phyloP scores from a whole-genome alignment of 2,113 vertebrate genomes.

The Hassar affinis region DNA sequence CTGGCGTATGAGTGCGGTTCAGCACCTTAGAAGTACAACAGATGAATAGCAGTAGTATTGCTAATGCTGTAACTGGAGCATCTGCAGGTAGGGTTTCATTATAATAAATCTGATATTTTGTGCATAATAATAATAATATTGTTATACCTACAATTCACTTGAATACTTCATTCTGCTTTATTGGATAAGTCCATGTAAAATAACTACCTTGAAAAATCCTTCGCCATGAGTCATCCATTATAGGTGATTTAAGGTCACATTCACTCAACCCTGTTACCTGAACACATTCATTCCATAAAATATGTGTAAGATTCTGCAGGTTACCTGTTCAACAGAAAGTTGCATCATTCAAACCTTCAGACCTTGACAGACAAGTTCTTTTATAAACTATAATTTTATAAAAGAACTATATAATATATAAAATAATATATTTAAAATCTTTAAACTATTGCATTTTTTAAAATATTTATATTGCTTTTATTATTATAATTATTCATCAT shows the following conservation, averaged over 20 bases:
- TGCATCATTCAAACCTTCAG: background rate
- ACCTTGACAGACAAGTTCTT: too few species aligned
- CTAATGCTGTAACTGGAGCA: background rate
- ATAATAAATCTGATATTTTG: background rate
- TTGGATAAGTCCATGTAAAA: background rate
- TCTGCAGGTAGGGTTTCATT: background rate
- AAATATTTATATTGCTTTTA: too few species aligned
- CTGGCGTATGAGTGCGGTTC: background rate
- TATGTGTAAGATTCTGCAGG: too few species aligned
- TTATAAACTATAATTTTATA: too few species aligned
- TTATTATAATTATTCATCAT: too few species aligned
- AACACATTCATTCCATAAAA: background rate
- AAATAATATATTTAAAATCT: too few species aligned
- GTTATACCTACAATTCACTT: background rate
- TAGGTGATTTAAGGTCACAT: background rate
- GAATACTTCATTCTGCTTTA: background rate
- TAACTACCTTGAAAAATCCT: background rate
- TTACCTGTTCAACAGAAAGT: too few species aligned
- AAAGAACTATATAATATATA: too few species aligned
- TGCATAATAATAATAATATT: too few species aligned
- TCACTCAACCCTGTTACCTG: background rate
- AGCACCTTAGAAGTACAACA: conserved; percentile 21
- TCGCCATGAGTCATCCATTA: background rate
- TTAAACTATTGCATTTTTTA: too few species aligned
- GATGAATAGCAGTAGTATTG: background rate